Percentiles rank a stretch among this genome's conserved stretches.
Conservation (phyloP, 1,140 invertebrate genomes). For the Orius laevigatus region DNA sequence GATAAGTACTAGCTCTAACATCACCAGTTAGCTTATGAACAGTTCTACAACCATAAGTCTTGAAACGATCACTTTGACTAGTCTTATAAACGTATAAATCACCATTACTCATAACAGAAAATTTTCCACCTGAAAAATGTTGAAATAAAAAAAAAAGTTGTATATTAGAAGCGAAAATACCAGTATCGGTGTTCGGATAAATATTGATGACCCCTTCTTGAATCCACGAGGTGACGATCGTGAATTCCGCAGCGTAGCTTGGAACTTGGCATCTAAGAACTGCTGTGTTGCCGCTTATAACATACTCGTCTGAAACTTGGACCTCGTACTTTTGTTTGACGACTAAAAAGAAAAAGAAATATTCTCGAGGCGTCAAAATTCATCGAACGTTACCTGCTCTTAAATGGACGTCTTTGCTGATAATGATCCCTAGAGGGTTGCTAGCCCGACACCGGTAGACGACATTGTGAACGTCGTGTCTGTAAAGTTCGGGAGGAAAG, state of each 20-base stretch:
- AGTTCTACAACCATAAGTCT: slow-evolving; percentile 66
- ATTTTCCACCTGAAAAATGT: slow-evolving; percentile 46
- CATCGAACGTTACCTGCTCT: slow-evolving; percentile 32
- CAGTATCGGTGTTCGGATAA: slow-evolving; percentile 61
- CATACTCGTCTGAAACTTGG: slow-evolving; percentile 73
- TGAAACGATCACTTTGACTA: slow-evolving; percentile 48
- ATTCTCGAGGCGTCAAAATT: neutral
- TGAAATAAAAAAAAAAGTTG: slow-evolving; percentile 11
- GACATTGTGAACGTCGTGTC: slow-evolving; percentile 27
- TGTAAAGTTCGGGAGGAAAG: slow-evolving; percentile 27
- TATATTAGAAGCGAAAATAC: slow-evolving; percentile 28
- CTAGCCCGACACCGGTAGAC: slow-evolving; percentile 31
- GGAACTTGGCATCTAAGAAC: slow-evolving; percentile 75
- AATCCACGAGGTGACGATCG: slow-evolving; percentile 76
- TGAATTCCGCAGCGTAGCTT: slow-evolving; percentile 69
- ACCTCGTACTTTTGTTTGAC: slow-evolving; percentile 73
- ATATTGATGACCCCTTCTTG: slow-evolving; percentile 65
- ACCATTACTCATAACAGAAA: slow-evolving; percentile 66
- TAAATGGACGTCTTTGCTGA: slow-evolving; percentile 33
- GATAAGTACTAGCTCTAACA: slow-evolving; percentile 41
- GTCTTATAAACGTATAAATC: slow-evolving; percentile 66
- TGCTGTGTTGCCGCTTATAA: slow-evolving; percentile 71
- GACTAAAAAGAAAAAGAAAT: slow-evolving; percentile 36
- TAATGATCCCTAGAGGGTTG: slow-evolving; percentile 32
- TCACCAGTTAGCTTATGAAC: slow-evolving; percentile 63